These are phyloP conservation scores for Netelia virgata DNA, from an alignment of 2,888 invertebrate species.

Conservation along the genomic window DNA sequence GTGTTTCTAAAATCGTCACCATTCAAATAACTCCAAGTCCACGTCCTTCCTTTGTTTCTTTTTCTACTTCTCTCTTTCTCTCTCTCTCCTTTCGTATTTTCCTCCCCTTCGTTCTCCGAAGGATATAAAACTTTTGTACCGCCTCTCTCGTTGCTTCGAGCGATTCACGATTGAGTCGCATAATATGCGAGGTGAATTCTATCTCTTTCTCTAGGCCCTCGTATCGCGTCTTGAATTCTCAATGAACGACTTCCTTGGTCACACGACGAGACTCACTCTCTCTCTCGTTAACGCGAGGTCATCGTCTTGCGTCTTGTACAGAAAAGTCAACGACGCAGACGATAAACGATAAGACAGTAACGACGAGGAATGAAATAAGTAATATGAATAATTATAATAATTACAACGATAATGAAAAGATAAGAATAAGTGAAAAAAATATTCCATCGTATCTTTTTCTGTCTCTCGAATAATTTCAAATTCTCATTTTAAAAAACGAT, in stretches of 20 bases:
- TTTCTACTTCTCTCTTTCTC: background rate
- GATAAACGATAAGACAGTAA: background rate
- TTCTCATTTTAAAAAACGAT: background rate
- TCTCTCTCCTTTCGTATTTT: background rate
- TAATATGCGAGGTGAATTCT: slow-evolving; percentile 23
- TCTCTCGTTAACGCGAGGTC: slow-evolving; percentile 47
- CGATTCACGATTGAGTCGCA: slow-evolving; percentile 57
- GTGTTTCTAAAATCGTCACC: slow-evolving; percentile 57
- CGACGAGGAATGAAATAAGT: background rate
- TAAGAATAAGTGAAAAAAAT: background rate
- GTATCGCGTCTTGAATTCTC: slow-evolving; percentile 59
- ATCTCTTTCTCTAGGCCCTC: slow-evolving; percentile 15
- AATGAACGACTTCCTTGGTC: slow-evolving; percentile 64
- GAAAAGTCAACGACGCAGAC: background rate
- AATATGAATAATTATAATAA: background rate
- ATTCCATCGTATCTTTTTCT: too few relatives aligned
- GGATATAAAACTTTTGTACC: slow-evolving; percentile 16
- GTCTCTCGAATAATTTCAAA: too few relatives aligned
- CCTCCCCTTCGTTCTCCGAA: background rate
- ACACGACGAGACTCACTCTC: slow-evolving; percentile 22
- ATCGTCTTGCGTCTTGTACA: slow-evolving; percentile 47
- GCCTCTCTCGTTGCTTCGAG: slow-evolving; percentile 30
- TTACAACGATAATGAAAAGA: background rate
- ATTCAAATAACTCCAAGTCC: slow-evolving; percentile 31
- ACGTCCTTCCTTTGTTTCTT: slow-evolving; percentile 6